Evolutionary conservation across 2,113 vertebrate genomes (phyloP), one percentile per base, ranked within the genome.

Genomic region (Sapajus apella): DNA sequence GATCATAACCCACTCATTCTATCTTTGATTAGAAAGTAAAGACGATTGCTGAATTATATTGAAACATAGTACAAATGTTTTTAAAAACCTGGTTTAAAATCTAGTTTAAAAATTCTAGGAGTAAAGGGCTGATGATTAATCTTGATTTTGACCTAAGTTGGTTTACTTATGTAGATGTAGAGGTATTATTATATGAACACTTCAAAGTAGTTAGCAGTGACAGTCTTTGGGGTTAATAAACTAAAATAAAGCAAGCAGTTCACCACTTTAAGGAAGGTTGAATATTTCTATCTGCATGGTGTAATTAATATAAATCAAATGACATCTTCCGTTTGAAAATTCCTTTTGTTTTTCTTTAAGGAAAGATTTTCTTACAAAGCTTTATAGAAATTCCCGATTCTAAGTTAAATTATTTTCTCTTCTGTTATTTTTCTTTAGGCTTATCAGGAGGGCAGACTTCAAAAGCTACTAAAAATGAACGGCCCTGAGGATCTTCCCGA

Each of bases 381-480:
- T 56, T 95, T 61, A 66, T 66, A 23, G 50, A 32, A 23, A 12
- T 25, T 86, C 76, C 35, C 76, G 27, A 66, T 95, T 95, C 88
- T 94, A 87, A 66, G 20, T 32, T 85, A 76, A 79, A 84, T 80
- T 64, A 30, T 72, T 87, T 86, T 87, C 7, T 8, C 55, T 97
- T 94, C 20, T 1, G 2, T 91, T 93, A 0, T 90, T 96, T 96
- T 93, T 81, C 90, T 91, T 90, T 70, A 99, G 99, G 88, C 47
- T 25, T 81, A 77, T 64, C 96, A 97, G 72, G 98, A 98, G 89
- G 90, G 52, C 61, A 87, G 81, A 10, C 92, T 97, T 97, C 87
- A 95, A 64, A 97, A 97, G 58, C 90, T 92, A 0, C 61, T 97
- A 37, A 98, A 97, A 30, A 98, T 97, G 97, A 98, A 98, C 0